These are phyloP conservation scores for Trichonephila clavipes DNA, from an alignment of 1,140 invertebrate genomes.

Conservation along the genomic window DNA sequence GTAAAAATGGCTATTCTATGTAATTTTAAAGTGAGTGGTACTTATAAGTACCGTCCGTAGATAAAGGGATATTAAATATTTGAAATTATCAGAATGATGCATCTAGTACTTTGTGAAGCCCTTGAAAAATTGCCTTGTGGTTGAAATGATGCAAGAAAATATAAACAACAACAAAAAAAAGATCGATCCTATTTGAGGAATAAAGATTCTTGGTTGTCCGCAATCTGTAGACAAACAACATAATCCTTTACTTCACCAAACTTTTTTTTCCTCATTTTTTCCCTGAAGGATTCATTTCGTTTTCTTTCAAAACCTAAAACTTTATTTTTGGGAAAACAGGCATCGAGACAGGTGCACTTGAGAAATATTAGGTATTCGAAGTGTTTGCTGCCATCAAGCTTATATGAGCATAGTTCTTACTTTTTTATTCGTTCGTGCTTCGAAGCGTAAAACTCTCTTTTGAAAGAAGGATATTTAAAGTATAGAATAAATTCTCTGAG, in stretches of 20 bases:
- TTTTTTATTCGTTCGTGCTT: conserved; percentile 11
- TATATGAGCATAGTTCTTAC: conserved; percentile 24
- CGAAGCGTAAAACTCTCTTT: conserved; percentile 4
- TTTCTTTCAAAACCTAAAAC: conserved; percentile 49
- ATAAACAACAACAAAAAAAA: neutral
- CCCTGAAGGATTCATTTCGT: neutral
- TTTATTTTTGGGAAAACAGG: conserved; percentile 52
- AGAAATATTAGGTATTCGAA: conserved; percentile 55
- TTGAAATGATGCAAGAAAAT: neutral
- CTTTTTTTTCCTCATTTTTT: neutral
- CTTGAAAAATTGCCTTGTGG: neutral
- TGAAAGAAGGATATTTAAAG: conserved; percentile 60
- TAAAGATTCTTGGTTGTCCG: conserved; percentile 46
- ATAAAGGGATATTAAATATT: neutral
- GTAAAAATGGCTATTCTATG: too few relatives aligned
- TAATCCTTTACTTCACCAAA: conserved; percentile 43
- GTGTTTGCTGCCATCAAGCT: conserved; percentile 44
- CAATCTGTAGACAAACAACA: conserved; percentile 58
- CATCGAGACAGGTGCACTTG: conserved; percentile 33
- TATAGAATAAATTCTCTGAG: conserved; percentile 54
- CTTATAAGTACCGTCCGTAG: too few relatives aligned
- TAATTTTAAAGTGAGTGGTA: too few relatives aligned
- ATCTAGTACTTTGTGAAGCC: too few relatives aligned
- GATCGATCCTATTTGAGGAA: neutral
- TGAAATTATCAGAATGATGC: too few relatives aligned